Evolutionary conservation across 2,888 invertebrate genomes (phyloP), one percentile per base, ranked within the genome.

Genomic region (Orthosia gracilis): DNA sequence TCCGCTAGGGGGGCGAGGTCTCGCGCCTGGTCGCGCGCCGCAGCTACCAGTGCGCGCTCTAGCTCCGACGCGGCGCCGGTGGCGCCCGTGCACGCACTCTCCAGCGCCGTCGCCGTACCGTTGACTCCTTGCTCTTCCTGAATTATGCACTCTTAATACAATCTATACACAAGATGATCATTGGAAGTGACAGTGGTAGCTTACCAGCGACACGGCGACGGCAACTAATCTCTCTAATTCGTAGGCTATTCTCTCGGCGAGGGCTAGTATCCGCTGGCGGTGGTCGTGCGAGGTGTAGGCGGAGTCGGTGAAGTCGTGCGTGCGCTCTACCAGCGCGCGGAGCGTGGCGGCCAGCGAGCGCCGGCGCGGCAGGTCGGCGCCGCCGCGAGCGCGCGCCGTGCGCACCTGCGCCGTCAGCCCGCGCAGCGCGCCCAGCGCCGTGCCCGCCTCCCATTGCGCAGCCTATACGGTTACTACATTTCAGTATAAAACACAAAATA

Each of bases 231-330:
- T 98, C 93, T 99, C 98, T 89, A 99, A 97, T 96, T 99, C 99
- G 90, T 98, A 97, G 91, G 98, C 98, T 91, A 99, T 98, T 90
- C 98, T 97, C 94, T 99, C 99, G 91, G 99, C 98, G 69, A 98
- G 97, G 90, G 99, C 97, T 78, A 99, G 97, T 92, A 99, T 99
- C 92, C 99, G 98, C 96, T 99, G 99, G 81, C 99, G 97, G 95
- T 99, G 99, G 92, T 99, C 99, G 95, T 99, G 99, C 87, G 98
- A 98, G 80, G 99, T 99, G 96, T 99, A 99, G 83, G 99, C 99
- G 85, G 99, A 99, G 97, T 99, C 99, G 69, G 99, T 99, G 96
- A 99, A 99, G 97, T 99, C 99, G 97, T 99, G 98, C 80, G 99
- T 99, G 91, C 99, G 98, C 96, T 99, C 99, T 81, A 99, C 97